phyloP scores from a whole-genome alignment of 2,888 invertebrate genomes.

The Hemistola chrysoprasaria region DNA sequence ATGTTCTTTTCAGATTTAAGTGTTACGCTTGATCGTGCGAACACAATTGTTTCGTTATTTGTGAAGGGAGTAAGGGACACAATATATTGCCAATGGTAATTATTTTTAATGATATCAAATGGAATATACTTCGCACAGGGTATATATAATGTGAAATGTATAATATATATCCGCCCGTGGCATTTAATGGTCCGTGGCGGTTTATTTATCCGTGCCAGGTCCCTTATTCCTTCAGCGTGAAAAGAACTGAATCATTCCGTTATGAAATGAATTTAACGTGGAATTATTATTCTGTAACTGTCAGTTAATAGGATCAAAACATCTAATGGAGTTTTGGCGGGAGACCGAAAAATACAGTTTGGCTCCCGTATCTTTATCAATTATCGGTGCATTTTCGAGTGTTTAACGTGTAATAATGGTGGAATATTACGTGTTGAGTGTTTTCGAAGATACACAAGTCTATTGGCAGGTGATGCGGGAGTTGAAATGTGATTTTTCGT shows the following conservation, averaged over 20 bases:
- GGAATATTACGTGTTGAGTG: too few relatives aligned
- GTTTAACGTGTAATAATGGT: too few relatives aligned
- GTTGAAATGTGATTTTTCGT: too few relatives aligned
- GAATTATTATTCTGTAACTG: constrained; percentile 60
- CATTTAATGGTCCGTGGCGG: constrained; percentile 39
- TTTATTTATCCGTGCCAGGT: constrained; percentile 63
- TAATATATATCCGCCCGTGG: constrained; percentile 53
- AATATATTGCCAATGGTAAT: constrained; percentile 65
- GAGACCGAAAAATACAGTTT: too few relatives aligned
- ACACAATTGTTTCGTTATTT: constrained; percentile 63
- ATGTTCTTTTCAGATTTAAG: constrained; percentile 43
- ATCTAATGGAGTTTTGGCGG: too few relatives aligned
- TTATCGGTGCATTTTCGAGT: too few relatives aligned
- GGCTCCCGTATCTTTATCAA: too few relatives aligned
- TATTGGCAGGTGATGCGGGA: too few relatives aligned
- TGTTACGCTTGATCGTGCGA: constrained; percentile 51
- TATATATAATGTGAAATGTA: constrained; percentile 65
- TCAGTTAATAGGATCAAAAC: constrained; percentile 51
- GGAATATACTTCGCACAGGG: constrained; percentile 76
- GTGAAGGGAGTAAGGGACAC: constrained; percentile 74
- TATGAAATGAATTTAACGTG: constrained; percentile 59
- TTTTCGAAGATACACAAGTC: too few relatives aligned
- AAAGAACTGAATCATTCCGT: constrained; percentile 75
- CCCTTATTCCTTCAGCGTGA: constrained; percentile 71
- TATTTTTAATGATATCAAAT: constrained; percentile 65